phyloP scores from a whole-genome alignment of 2,113 vertebrate genomes.

The Lepus europaeus region DNA sequence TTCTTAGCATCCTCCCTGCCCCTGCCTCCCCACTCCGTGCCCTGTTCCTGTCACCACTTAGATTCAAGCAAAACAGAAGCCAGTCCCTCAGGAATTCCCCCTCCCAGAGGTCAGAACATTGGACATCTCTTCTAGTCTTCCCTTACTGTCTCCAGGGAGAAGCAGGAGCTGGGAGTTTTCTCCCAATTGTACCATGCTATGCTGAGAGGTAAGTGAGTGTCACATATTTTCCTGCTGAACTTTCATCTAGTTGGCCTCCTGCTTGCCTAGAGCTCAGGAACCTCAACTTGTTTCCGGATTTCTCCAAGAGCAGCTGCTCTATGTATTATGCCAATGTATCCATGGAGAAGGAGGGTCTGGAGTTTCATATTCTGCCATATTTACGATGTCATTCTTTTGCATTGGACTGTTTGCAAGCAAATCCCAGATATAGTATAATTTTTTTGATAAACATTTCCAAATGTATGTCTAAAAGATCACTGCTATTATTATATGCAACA shows the following conservation, averaged over 20 bases:
- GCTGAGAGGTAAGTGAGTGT: background rate
- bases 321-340: background rate
- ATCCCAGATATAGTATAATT: constrained; percentile 1
- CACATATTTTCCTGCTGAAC: background rate
- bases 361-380: background rate
- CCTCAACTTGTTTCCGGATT: background rate
- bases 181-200: background rate
- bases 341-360: background rate
- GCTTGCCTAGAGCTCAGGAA: background rate
- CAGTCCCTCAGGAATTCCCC: background rate
- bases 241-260: background rate
- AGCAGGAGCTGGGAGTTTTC: background rate
- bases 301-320: background rate
- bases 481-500: background rate
- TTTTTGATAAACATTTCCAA: background rate
- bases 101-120: background rate
- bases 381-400: background rate
- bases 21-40: no score
- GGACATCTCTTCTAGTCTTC: background rate
- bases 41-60: background rate
- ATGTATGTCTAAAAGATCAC: background rate
- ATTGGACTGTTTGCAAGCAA: background rate
- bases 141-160: background rate
- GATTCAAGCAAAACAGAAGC: background rate
- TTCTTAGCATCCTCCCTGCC: background rate